Evolutionary conservation across 2,888 invertebrate genomes (phyloP).

Genomic region (Erannis defoliaria): DNA sequence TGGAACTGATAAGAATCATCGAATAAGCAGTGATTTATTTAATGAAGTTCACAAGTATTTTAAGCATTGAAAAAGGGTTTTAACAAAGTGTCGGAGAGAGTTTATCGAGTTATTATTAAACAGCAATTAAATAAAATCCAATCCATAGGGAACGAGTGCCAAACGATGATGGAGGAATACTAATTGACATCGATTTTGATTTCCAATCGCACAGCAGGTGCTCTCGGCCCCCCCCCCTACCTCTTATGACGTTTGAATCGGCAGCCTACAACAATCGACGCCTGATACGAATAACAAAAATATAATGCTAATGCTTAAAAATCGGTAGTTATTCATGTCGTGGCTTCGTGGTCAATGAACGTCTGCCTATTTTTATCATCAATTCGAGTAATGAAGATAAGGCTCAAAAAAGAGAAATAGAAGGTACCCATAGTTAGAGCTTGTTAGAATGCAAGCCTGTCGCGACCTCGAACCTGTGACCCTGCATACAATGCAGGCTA

Average conservation of each 20-base stretch:
- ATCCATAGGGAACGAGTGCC: conserved; percentile 33
- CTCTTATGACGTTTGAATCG: conserved; percentile 58
- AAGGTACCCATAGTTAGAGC: too few relatives aligned
- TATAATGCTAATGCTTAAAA: conserved; percentile 46
- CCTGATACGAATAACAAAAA: conserved; percentile 58
- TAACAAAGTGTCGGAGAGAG: too few relatives aligned
- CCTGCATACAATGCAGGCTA: conserved; percentile 77
- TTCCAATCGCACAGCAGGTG: conserved; percentile 60
- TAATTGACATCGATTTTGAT: conserved; percentile 61
- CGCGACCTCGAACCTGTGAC: conserved; percentile 82
- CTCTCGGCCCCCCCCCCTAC: conserved; percentile 48
- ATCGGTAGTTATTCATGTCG: conserved; percentile 35
- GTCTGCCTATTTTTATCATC: conserved; percentile 43
- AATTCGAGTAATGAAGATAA: conserved; percentile 4
- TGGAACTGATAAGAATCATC: neutral
- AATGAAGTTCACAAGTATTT: neutral
- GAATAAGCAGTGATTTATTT: neutral
- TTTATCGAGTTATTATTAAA: too few relatives aligned
- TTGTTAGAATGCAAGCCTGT: conserved; percentile 58
- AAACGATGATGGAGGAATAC: conserved; percentile 56
- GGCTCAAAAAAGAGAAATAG: conserved; percentile 32
- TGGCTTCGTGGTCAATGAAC: conserved; percentile 53
- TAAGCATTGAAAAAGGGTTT: too few relatives aligned
- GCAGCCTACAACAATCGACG: conserved; percentile 50
- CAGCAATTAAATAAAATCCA: conserved; percentile 29